Conservation (phyloP, 2,113 vertebrate species). For the Dipodomys spectabilis region DNA sequence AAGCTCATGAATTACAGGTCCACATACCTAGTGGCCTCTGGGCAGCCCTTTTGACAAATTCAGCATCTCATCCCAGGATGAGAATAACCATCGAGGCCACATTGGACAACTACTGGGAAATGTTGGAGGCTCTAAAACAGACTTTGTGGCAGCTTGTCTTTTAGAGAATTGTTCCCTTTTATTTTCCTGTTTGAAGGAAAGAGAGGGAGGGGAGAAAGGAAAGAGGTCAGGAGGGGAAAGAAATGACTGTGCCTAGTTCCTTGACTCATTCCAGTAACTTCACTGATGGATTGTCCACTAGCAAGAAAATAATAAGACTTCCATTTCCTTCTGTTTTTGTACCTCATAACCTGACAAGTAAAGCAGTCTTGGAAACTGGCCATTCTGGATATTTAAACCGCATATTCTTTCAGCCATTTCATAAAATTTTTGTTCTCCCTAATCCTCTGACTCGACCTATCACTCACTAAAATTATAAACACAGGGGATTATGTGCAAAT, state of each 20-base stretch:
- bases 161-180: slow-evolving; percentile 48
- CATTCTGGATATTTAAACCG: slow-evolving; percentile 43
- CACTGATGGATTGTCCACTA: not conserved
- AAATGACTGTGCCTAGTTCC: not conserved
- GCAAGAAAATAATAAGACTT: slow-evolving; percentile 39
- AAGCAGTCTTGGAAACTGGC: slow-evolving; percentile 21
- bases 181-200: slow-evolving; percentile 25
- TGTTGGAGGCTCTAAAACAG: slow-evolving; percentile 27
- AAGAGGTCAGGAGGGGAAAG: not conserved
- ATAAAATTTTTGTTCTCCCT: slow-evolving; percentile 30
- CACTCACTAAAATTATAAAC: slow-evolving; percentile 58
- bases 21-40: not conserved
- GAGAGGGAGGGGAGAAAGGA: not conserved
- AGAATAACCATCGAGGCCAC: slow-evolving; percentile 32
- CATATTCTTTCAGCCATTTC: slow-evolving; percentile 31
- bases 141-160: slow-evolving; percentile 35
- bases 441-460: slow-evolving; percentile 38
- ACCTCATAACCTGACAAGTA: slow-evolving; percentile 37
- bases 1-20: not conserved
- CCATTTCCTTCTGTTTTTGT: slow-evolving; percentile 50
- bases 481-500: slow-evolving; percentile 45
- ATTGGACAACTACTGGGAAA: not conserved
- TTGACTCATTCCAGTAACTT: slow-evolving; percentile 45
- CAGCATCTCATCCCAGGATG: not conserved
- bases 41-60: slow-evolving; percentile 35